Evolutionary conservation across 2,113 vertebrate species (phyloP).

Genomic region (Odontesthes bonariensis): DNA sequence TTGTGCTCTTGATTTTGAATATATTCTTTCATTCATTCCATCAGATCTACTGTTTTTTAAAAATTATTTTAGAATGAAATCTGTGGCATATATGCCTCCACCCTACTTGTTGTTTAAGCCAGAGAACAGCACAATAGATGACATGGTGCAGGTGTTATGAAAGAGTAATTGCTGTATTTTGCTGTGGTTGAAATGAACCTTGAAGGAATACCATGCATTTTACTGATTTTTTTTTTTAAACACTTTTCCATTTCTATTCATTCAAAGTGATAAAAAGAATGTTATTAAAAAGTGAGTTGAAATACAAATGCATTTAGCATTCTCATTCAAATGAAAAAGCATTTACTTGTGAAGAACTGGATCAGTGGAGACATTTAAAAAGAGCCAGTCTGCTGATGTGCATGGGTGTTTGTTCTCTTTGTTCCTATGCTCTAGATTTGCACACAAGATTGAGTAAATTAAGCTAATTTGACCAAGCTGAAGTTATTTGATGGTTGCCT

Average conservation of each 20-base stretch:
- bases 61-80: not conserved
- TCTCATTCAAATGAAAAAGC: too few relatives aligned
- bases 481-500: constrained; percentile 17
- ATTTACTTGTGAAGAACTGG: constrained; percentile 6
- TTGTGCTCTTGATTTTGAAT: not conserved
- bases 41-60: not conserved
- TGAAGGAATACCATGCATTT: not conserved
- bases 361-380: constrained; percentile 22
- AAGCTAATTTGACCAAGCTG: constrained; percentile 18
- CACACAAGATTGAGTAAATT: constrained; percentile 3
- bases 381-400: constrained; percentile 14
- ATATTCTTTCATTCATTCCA: not conserved
- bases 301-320: constrained; percentile 27
- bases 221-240: not conserved
- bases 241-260: not conserved
- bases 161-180: not conserved
- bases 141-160: constrained; percentile 1
- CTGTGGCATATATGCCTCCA: not conserved
- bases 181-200: not conserved
- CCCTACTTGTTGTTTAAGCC: not conserved
- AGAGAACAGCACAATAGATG: not conserved
- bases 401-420: constrained; percentile 16
- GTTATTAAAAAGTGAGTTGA: constrained; percentile 38
- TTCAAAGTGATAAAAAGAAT: not conserved
- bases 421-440: constrained; percentile 25